A percentile compares a stretch with the other conserved stretches of the same genome.
Conservation (phyloP, 2,797 vertebrate genomes). For the Sitta carolinensis region DNA sequence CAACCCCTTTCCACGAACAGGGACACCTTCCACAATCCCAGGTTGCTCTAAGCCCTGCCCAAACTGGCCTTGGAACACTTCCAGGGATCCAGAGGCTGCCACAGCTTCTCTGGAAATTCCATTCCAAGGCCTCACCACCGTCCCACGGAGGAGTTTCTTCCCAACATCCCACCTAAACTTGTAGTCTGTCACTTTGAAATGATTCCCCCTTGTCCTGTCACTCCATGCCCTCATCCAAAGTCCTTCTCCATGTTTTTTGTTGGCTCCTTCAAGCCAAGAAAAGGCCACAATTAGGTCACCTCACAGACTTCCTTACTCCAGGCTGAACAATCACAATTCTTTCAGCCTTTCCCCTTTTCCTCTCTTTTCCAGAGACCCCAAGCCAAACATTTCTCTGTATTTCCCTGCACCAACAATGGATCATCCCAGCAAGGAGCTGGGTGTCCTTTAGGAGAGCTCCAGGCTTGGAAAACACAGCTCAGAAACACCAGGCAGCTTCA, state of each 20-base stretch:
- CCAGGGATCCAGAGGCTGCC: background rate
- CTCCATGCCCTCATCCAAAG: background rate
- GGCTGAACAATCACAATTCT: background rate
- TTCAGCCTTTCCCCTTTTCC: background rate
- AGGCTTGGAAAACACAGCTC: background rate
- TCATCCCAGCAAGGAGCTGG: background rate
- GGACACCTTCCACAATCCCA: fast-evolving
- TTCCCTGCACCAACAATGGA: background rate
- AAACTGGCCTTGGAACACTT: fast-evolving
- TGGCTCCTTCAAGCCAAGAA: background rate
- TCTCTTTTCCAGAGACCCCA: background rate
- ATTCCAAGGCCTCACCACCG: background rate
- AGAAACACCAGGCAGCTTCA: background rate
- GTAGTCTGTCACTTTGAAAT: background rate
- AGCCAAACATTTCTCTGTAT: background rate
- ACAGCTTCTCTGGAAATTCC: background rate
- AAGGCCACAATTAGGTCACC: background rate
- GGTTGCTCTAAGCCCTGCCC: background rate
- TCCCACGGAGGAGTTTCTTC: background rate
- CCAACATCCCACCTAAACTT: background rate
- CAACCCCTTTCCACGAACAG: background rate
- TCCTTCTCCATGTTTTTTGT: background rate
- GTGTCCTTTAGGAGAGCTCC: background rate
- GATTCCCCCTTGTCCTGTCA: fast-evolving
- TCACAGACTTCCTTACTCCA: background rate